These are phyloP conservation scores for Dolichomitus sp. DNA, from an alignment of 2,888 invertebrate genomes.

Conservation along the genomic window DNA sequence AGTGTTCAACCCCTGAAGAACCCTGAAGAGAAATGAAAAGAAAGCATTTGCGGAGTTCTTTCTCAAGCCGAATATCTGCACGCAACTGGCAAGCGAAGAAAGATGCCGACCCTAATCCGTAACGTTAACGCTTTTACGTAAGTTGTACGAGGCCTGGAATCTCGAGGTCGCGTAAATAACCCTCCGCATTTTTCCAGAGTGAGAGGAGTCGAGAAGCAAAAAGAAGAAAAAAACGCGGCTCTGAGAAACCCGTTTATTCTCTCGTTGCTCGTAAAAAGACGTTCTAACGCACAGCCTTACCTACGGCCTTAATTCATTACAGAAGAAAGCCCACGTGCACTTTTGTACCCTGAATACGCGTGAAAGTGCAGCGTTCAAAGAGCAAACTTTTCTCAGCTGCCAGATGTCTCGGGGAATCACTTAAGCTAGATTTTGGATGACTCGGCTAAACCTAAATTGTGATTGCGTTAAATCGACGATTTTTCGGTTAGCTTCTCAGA, in stretches of 20 bases:
- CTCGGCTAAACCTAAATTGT: neutral
- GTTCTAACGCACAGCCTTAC: slow-evolving; percentile 24
- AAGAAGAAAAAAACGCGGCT: neutral
- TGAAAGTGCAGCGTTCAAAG: slow-evolving; percentile 8
- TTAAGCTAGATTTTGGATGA: neutral
- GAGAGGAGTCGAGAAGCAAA: slow-evolving; percentile 11
- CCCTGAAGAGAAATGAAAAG: neutral
- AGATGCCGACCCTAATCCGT: slow-evolving; percentile 68
- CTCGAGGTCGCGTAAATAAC: slow-evolving; percentile 67
- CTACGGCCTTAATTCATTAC: slow-evolving; percentile 30
- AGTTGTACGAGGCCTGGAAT: slow-evolving; percentile 65
- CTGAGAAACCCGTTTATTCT: slow-evolving; percentile 37
- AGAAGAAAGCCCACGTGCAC: slow-evolving; percentile 28
- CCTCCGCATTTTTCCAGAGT: slow-evolving; percentile 42
- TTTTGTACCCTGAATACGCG: slow-evolving; percentile 15
- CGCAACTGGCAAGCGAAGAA: slow-evolving; percentile 4
- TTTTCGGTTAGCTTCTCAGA: neutral
- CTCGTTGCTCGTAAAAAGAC: slow-evolving; percentile 38
- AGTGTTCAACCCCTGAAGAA: neutral
- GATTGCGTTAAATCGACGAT: slow-evolving; percentile 25
- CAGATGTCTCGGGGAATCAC: neutral
- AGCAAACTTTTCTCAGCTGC: neutral
- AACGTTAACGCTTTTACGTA: slow-evolving; percentile 62
- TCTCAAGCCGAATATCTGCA: neutral
- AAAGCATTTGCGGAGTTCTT: slow-evolving; percentile 4